These are phyloP conservation scores for Aplysina aerophoba DNA, from an alignment of 37 sponge, comb jelly and placozoan species.

Conservation along the genomic window DNA sequence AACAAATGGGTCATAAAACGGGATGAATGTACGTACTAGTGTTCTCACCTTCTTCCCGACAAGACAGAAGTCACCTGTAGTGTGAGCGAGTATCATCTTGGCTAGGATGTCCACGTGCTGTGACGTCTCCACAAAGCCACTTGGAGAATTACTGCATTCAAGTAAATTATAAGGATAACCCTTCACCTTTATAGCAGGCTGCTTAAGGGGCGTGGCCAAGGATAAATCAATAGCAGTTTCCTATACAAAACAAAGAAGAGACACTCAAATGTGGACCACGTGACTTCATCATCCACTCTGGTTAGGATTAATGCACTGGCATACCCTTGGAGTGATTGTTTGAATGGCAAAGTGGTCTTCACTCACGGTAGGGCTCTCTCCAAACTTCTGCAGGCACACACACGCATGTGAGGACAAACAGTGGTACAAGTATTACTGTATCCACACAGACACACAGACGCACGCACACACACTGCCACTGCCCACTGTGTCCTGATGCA, in stretches of 20 bases:
- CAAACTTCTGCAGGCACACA: not conserved
- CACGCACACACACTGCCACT: conserved; percentile 20
- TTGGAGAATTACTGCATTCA: not conserved
- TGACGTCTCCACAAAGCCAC: conserved; percentile 36
- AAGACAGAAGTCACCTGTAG: conserved; percentile 72
- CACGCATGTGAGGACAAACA: not conserved
- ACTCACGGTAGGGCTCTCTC: not conserved
- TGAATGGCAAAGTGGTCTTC: not conserved
- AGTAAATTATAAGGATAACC: conserved; percentile 20
- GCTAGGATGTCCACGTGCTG: conserved; percentile 44
- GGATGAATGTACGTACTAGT: too few relatives aligned
- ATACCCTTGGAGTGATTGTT: not conserved
- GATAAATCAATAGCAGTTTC: not conserved
- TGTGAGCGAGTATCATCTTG: conserved; percentile 73
- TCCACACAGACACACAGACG: conserved; percentile 16
- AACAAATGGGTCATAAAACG: too few relatives aligned
- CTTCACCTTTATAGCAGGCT: not conserved
- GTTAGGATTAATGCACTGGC: not conserved
- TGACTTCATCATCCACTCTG: not conserved
- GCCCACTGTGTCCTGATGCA: too few relatives aligned
- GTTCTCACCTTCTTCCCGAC: conserved; percentile 79
- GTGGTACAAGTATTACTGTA: not conserved
- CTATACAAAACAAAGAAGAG: not conserved
- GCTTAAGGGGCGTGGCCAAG: not conserved
- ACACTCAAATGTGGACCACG: not conserved